Base-by-base conservation (phyloP, 92 coral and sea anemone genomes). In the Zoanthus sociatus region DNA sequence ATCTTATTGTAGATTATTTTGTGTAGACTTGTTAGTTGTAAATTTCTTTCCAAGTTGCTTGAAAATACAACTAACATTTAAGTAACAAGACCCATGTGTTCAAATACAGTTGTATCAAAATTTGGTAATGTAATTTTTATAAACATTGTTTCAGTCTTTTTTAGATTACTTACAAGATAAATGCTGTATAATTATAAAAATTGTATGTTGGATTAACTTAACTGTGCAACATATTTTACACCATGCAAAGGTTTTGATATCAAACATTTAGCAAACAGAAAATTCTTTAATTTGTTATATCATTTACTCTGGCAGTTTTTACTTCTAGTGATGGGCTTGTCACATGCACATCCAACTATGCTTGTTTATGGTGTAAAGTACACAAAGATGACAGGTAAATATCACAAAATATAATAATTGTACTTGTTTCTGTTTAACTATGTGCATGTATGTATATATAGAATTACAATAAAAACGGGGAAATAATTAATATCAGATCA, bases 341-440 rank as follows among this genome's bases (percentile, higher is more conserved):
- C 10, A 37, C 20, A 68, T 11, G 42, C 20, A 68, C 73, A 20
- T 68, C 73, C 37, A 68, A 68, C 73, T 68, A 68, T 68, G 73
- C 44, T 0, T 68, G 73, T 31, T 68, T 68, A 68, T 68, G 73
- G 73, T 68, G 73, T 42, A 26, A 68, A 68, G 14, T 68, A 7
- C 73, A 68, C 73, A 68, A 68, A 68, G 68, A 61, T 61, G 68
- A 61, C 68, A 61, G 68, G 68, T 16, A 61, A 14, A 2, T 61
- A 15, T 61, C 17, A 61, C 68, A 6, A 15, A 15, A 15, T 1
- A 61, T 15, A 61, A 21, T 21, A 1, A 61, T 21, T 61, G 68
- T 61, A 61, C 17, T 15, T 9, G 2, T 61, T 15, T 61, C 17
- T 61, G 68, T 61, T 61, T 61, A 61, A 61, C 17, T 61, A 15